These are phyloP conservation scores for Sceloporus undulatus DNA, from an alignment of 2,113 vertebrate species.

Conservation along the genomic window DNA sequence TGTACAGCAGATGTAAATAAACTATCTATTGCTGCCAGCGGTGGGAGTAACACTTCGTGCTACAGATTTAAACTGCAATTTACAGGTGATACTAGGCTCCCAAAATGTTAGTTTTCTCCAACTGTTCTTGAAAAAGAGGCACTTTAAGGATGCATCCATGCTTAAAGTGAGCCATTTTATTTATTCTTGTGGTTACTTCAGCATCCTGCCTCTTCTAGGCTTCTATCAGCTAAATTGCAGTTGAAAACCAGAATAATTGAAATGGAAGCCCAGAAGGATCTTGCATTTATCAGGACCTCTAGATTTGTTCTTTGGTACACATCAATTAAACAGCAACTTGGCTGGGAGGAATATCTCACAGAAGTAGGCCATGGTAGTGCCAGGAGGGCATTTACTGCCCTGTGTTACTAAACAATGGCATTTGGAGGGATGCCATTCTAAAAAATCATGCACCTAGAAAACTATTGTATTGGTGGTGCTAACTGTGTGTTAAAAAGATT, in stretches of 20 bases:
- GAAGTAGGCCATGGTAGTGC: slow-evolving; percentile 37
- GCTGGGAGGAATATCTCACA: slow-evolving; percentile 27
- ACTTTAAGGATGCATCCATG: slow-evolving; percentile 8
- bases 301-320: slow-evolving; percentile 31
- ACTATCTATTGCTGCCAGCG: background rate
- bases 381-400: slow-evolving; percentile 5
- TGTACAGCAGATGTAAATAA: background rate
- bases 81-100: background rate
- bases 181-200: slow-evolving; percentile 29
- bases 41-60: background rate
- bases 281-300: slow-evolving; percentile 15
- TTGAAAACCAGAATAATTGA: slow-evolving; percentile 43
- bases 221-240: slow-evolving; percentile 33
- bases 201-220: slow-evolving; percentile 14
- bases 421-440: background rate
- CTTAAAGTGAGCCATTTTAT: slow-evolving; percentile 28
- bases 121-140: slow-evolving; percentile 13
- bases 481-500: slow-evolving; percentile 23
- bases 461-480: background rate
- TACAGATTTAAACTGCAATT: background rate
- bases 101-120: slow-evolving; percentile 15
- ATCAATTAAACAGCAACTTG: slow-evolving; percentile 33
- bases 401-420: slow-evolving; percentile 13
- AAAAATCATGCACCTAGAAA: slow-evolving; percentile 2
- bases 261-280: slow-evolving; percentile 32